Evolutionary conservation across 1,140 invertebrate genomes (phyloP), one percentile per base, ranked within the genome.

Genomic region (Drosophila gunungcola): DNA sequence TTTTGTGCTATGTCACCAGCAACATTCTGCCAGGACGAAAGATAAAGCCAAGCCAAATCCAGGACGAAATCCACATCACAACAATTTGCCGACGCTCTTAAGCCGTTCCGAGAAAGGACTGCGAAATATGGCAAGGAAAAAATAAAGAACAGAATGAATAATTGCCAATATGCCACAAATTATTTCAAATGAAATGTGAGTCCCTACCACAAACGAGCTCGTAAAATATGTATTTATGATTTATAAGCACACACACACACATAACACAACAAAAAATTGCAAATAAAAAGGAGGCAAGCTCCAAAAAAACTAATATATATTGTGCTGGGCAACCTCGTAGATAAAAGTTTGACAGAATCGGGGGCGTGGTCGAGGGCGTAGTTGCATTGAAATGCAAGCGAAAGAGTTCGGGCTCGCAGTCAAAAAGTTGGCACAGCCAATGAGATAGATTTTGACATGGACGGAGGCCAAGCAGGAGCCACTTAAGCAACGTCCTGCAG

Each of bases 161-260:
- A 88, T 88, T 88, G 84, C 84, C 84, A 88, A 88, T 89, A 89
- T 88, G 84, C 84, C 84, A 88, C 84, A 88, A 88, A 88, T 88
- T 88, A 88, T 89, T 89, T 88, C 84, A 88, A 88, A 88, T 89
- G 83, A 88, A 88, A 89, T 88, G 83, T 88, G 84, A 88, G 83
- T 83, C 65, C 57, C 74, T 27, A 51, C 74, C 65, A 61, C 74
- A 77, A 77, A 77, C 74, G 65, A 78, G 65, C 75, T 78, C 75
- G 75, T 78, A 78, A 78, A 70, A 78, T 78, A 78, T 76, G 80
- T 86, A 86, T 88, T 88, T 88, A 88, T 88, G 84, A 88, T 88
- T 88, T 88, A 88, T 88, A 90, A 63, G 74, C 74, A 46, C 36
- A 52, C 41, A 64, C 63, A 74, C 53, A 64, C 63, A 75, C 54